phyloP scores from a whole-genome alignment of 2,888 invertebrate species.

The Atherix ibis region DNA sequence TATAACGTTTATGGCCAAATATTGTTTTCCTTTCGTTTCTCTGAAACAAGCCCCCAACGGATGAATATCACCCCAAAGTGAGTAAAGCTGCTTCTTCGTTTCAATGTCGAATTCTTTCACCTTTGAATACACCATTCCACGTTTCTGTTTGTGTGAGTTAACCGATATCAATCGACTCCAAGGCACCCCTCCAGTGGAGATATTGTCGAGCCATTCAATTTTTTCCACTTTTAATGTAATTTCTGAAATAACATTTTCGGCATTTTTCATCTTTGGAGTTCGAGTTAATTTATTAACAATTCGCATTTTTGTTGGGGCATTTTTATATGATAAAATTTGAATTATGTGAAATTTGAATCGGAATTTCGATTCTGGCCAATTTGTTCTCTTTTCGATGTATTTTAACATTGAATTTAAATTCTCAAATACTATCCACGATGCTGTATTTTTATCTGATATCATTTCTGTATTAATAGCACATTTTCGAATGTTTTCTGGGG shows the following conservation, averaged over 20 bases:
- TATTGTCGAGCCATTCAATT: slow-evolving; percentile 20
- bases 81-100: slow-evolving; percentile 48
- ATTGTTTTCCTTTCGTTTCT: slow-evolving; percentile 44
- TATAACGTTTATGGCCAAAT: slow-evolving; percentile 42
- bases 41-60: slow-evolving; percentile 42
- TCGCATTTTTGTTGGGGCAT: slow-evolving; percentile 18
- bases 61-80: slow-evolving; percentile 50
- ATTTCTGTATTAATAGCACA: slow-evolving; percentile 1
- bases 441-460: slow-evolving; percentile 23
- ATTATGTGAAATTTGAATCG: slow-evolving; percentile 22
- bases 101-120: slow-evolving; percentile 57
- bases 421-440: slow-evolving; percentile 28
- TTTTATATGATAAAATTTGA: slow-evolving; percentile 22
- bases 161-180: slow-evolving; percentile 27
- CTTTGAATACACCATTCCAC: slow-evolving; percentile 19
- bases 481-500: background rate
- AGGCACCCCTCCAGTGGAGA: slow-evolving; percentile 22
- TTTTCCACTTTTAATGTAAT: background rate
- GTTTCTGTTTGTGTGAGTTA: slow-evolving; percentile 21
- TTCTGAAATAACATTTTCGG: background rate
- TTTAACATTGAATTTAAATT: slow-evolving; percentile 18
- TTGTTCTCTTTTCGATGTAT: slow-evolving; percentile 21
- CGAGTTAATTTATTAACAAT: slow-evolving; percentile 17
- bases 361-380: slow-evolving; percentile 18
- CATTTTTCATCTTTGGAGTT: slow-evolving; percentile 12